Base-by-base conservation (phyloP, 2,888 invertebrate genomes). In the Acrocera orbiculus region DNA sequence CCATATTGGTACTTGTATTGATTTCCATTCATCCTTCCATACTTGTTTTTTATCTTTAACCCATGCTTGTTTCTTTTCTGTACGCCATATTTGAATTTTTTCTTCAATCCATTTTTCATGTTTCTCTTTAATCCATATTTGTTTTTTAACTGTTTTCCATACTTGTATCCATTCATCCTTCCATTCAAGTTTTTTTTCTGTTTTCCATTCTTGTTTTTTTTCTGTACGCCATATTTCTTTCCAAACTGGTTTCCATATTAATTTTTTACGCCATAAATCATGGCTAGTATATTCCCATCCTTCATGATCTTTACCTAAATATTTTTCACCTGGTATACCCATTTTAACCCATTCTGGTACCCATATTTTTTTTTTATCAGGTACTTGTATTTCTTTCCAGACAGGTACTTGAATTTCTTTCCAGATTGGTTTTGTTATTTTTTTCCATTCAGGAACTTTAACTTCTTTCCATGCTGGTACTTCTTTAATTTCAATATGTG, bases 281-380 rank as follows among this genome's bases (percentile, higher is more conserved):
- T 83, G 83, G 27, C 81, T 79, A 22, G 79, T 81, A 50, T 81
- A 81, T 53, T 83, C 77, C 73, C 76, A 79, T 9, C 82, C 83
- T 35, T 81, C 73, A 38, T 76, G 73, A 59, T 82, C 83, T 49
- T 77, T 81, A 15, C 83, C 83, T 38, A 80, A 63, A 48, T 70
- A 77, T 53, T 83, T 81, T 46, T 80, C 76, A 6, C 83, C 83
- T 1, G 79, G 82, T 31, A 83, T 69, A 30, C 77, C 80, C 59
- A 58, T 58, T 48, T 68, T 67, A 8, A 68, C 64, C 63, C 64
- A 65, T 45, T 64, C 65, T 16, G 75, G 72, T 25, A 73, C 72
- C 66, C 72, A 74, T 42, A 70, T 62, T 55, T 75, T 1, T 75
- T 64, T 65, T 70, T 70, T 70, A 23, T 66, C 60, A 2, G 69